A percentile compares a stretch with the other conserved stretches of the same genome.
Conservation (phyloP, 2,797 vertebrate species). For the Sebastes alutus region DNA sequence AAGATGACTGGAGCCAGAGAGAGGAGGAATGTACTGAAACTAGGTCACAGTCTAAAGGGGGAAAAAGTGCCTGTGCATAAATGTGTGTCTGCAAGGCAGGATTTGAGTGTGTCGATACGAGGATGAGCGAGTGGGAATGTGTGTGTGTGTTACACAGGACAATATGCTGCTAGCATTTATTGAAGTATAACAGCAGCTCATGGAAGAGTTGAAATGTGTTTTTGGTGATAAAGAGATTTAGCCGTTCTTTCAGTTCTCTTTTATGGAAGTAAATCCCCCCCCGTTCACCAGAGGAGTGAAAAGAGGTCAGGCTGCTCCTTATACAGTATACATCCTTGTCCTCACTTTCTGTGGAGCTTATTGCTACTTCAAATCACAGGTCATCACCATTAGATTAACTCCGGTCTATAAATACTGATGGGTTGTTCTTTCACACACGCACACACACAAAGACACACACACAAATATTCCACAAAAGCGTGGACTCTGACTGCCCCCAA, state of each 20-base stretch:
- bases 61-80: constrained; percentile 46
- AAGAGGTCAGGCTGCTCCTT: constrained; percentile 27
- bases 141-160: constrained; percentile 11
- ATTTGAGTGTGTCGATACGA: constrained; percentile 38
- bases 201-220: constrained; percentile 36
- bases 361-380: constrained; percentile 48
- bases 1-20: constrained; percentile 63
- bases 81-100: constrained; percentile 48
- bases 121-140: constrained; percentile 22
- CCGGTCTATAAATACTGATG: constrained; percentile 54
- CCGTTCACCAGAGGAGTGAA: constrained; percentile 8
- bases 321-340: background rate
- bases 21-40: constrained; percentile 75
- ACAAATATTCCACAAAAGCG: constrained; percentile 24
- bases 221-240: constrained; percentile 50
- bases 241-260: constrained; percentile 9
- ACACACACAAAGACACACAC: constrained; percentile 20
- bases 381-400: constrained; percentile 76
- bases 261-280: constrained; percentile 18
- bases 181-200: constrained; percentile 19
- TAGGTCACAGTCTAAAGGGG: constrained; percentile 75
- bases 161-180: constrained; percentile 26
- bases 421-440: constrained; percentile 16
- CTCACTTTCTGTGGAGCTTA: constrained; percentile 39
- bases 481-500: constrained; percentile 81